Base-by-base conservation (phyloP, 2,113 vertebrate genomes). In the Heterochromis multidens region DNA sequence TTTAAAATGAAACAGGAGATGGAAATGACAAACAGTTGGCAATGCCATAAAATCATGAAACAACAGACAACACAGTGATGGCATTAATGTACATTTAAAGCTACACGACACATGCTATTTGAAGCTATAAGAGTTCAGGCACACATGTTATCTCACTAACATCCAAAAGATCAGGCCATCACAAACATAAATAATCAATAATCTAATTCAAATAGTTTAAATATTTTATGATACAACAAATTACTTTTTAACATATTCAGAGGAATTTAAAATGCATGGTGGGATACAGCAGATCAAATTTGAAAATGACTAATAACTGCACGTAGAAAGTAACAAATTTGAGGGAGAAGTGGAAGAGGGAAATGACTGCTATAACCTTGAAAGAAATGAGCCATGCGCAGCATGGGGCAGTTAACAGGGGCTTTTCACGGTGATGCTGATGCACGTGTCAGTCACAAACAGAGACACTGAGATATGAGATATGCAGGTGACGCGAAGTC, bases 361-460 rank as follows among this genome's bases (percentile, higher is more conserved):
- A 52, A 84, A 63, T 59, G 23, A 83, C 43, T 82, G 79, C 11
- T 3, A 14, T 78, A 65, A 89, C 87, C 79, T 90, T 91, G 87
- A 77, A 79, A 88, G 37, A 88, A 89, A 79, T 62, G 80, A 65
- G 49, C 74, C 21, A 23, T 17, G 57, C 19, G 17, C 79, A 43
- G 76, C 43, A 40, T 17, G 61, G 16, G 79, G 60, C 37, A 9
- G 65, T 83, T 62, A 77, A 74, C 83, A 16, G 43, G n/a, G 72
- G 86, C 59, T 29, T 83, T 83, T 83, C 84, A 89, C 70, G 1
- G 31, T 8, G 56, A 49, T 78, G 33, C 65, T 14, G 37, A 43
- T 3, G 33, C 76, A 72, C 57, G 85, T 82, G 84, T 79, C 90
- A 76, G 63, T 61, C n/a, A 21, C 62, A 81, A 54, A 83, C 80